Percentiles rank a stretch among this genome's conserved stretches.
phyloP scores from a whole-genome alignment of 2,888 invertebrate genomes.

The Mythimna albipuncta region DNA sequence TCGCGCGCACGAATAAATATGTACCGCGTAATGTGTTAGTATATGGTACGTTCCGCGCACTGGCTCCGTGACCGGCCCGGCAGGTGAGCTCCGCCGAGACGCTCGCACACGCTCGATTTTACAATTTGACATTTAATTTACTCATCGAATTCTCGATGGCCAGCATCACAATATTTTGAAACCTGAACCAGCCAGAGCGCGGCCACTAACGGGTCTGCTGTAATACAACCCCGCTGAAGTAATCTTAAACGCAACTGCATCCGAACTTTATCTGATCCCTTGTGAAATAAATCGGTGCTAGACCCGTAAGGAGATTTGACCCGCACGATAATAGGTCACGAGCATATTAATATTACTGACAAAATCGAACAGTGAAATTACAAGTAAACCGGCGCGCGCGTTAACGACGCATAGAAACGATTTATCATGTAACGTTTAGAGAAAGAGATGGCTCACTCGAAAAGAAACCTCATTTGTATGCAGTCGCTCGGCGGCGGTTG shows the following conservation, averaged over 20 bases:
- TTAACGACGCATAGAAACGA: constrained; percentile 86
- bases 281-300: constrained; percentile 83
- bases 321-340: constrained; percentile 85
- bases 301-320: constrained; percentile 79
- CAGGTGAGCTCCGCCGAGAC: constrained; percentile 74
- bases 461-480: constrained; percentile 88
- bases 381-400: constrained; percentile 82
- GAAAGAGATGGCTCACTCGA: constrained; percentile 86
- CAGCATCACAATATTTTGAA: constrained; percentile 86
- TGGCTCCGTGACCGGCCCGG: constrained; percentile 76
- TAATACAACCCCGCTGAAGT: constrained; percentile 75
- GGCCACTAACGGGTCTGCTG: constrained; percentile 73
- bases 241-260: constrained; percentile 78
- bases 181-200: constrained; percentile 75
- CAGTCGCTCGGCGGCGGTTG: constrained; percentile 73
- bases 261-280: constrained; percentile 83
- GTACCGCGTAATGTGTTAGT: constrained; percentile 72
- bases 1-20: constrained; percentile 77
- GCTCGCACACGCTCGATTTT: constrained; percentile 71
- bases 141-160: constrained; percentile 70
- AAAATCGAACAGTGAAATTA: constrained; percentile 86
- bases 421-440: constrained; percentile 85
- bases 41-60: constrained; percentile 76
- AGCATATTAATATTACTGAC: constrained; percentile 88
- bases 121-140: constrained; percentile 75